phyloP scores from a whole-genome alignment of 2,797 vertebrate genomes.

The Somateria mollissima region DNA sequence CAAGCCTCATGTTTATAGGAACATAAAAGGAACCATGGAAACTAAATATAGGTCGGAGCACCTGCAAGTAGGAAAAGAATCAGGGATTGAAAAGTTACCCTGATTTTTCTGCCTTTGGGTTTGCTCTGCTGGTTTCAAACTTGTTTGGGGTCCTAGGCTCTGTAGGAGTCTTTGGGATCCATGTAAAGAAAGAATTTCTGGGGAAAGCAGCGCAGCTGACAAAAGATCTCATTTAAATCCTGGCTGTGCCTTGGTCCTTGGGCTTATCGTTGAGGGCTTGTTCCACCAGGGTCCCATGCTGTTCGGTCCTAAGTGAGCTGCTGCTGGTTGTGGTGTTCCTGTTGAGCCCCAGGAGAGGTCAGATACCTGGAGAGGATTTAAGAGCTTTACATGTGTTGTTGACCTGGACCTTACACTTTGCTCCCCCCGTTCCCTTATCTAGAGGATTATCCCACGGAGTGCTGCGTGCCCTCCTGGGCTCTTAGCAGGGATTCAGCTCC shows the following conservation, averaged over 20 bases:
- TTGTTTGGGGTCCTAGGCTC: background rate
- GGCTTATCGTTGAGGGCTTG: background rate
- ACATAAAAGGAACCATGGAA: conserved; percentile 57
- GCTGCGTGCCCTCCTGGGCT: background rate
- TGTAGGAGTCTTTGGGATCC: background rate
- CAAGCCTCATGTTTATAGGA: conserved; percentile 49
- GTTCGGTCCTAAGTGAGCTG: background rate
- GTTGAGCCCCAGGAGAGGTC: background rate
- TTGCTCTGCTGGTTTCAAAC: background rate
- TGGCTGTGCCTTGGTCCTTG: background rate
- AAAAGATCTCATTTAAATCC: background rate
- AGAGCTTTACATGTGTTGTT: background rate
- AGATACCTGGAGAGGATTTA: background rate
- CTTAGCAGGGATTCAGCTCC: background rate
- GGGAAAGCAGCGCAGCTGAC: background rate
- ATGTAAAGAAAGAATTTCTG: background rate
- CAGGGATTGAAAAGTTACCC: background rate
- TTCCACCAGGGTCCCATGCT: accelerated
- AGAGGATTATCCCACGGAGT: background rate
- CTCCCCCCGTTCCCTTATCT: background rate
- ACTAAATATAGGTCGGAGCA: conserved; percentile 44
- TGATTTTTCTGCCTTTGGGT: background rate
- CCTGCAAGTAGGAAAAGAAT: background rate
- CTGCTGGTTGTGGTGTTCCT: background rate
- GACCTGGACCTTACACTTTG: background rate